Conservation (phyloP, 2,888 invertebrate genomes). For the Pyrrhia umbra region DNA sequence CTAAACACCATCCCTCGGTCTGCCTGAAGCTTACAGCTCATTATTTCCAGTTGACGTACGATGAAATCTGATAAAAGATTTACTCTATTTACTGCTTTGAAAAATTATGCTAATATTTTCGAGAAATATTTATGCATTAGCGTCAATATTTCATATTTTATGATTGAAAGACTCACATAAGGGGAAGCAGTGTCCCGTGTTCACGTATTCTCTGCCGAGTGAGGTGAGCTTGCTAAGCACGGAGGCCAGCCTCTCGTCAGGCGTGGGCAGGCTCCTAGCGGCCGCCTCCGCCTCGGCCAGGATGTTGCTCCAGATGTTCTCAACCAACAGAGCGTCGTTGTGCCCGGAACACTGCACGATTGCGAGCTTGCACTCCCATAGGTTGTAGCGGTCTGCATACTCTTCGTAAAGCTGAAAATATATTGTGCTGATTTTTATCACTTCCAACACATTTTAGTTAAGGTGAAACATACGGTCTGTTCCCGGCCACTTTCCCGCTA, state of each 20-base stretch:
- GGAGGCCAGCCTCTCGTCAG: slow-evolving; percentile 91
- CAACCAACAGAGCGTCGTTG: slow-evolving; percentile 96
- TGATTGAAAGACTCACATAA: slow-evolving; percentile 90
- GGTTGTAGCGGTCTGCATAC: slow-evolving; percentile 96
- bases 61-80: slow-evolving; percentile 92
- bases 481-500: no score
- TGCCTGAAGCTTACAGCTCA: slow-evolving; percentile 93
- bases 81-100: background rate
- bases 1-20: slow-evolving; percentile 94
- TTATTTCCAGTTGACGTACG: slow-evolving; percentile 94
- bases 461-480: no score
- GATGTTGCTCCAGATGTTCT: slow-evolving; percentile 97
- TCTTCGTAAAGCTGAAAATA: slow-evolving; percentile 95
- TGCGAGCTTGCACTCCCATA: slow-evolving; percentile 98
- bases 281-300: slow-evolving; percentile 91
- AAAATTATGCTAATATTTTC: background rate
- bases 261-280: slow-evolving; percentile 81
- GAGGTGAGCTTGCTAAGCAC: slow-evolving; percentile 94
- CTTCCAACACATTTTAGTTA: no score
- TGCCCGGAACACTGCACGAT: slow-evolving; percentile 98
- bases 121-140: background rate
- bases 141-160: no score
- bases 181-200: slow-evolving; percentile 96
- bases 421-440: no score
- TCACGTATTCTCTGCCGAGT: slow-evolving; percentile 94